Base-by-base conservation (phyloP, 2,888 invertebrate genomes). In the Lasioglossum oenotherae region DNA sequence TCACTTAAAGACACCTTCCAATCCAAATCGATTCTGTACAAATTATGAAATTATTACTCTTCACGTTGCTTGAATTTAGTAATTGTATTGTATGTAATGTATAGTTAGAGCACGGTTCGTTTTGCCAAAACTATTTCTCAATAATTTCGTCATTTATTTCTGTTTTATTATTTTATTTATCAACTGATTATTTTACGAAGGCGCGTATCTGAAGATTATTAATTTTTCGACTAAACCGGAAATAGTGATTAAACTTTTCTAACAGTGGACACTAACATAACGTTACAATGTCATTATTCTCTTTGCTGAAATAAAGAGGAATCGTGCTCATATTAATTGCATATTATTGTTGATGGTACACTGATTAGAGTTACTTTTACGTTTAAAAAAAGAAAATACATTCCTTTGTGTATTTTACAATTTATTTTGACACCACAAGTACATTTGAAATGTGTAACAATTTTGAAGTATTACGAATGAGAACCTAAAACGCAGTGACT, bases 21-120 rank as follows among this genome's bases (percentile, higher is more conserved):
- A 91, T 93, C 89, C 90, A 92, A 90, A 90, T 79, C 82, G 78
- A 82, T 81, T 87, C 85, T 85, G 75, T 85, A 89, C 74, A 87
- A 86, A 88, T 78, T 87, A 86, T 72, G 73, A 87, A 87, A 81
- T 84, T 79, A 85, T 85, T 78, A 80, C 80, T 88, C 85, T 83
- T 82, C 84, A 86, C 74, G 78, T 84, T 85, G 76, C 82, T 88
- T 86, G 78, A 79, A 84, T 85, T 86, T 79, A 85, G 82, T 79
- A 80, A 89, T 82, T 86, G 81, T 85, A 88, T 82, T 80, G 77
- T 88, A 91, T 69, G 81, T 86, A 81, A 85, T 85, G 82, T 84
- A 89, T 87, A 89, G 80, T 84, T 88, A 78, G 91, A 89, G 85
- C 89, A 89, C 89, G 88, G 85, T 89, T 89, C 85, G 81, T 84